Base-by-base conservation (phyloP, 2,797 vertebrate genomes). In the Hirundo rustica region DNA sequence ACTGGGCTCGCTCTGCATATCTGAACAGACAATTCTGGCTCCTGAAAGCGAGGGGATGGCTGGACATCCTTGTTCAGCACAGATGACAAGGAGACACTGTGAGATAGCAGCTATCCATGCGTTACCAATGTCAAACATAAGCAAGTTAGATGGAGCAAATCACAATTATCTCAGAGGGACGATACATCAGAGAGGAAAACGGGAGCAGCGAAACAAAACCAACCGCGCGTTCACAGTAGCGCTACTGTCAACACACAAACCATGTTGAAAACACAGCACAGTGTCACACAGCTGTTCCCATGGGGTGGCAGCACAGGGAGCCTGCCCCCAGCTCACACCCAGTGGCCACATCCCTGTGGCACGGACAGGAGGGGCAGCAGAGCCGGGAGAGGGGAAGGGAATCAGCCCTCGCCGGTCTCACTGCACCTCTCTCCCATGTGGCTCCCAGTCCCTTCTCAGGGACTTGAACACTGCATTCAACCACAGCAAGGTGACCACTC, bases 271-370 rank as follows among this genome's bases (percentile, higher is more conserved):
- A 57, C 6, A 58, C 42, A 84, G 42, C 82, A 76, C n/a, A 51
- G 64, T 19, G 42, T 32, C 91, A 60, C 30, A 8, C 1, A 4
- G 66, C 7, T 6, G 5, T 12, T 92, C 54, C 80, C 21, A 3
- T 4, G 45, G 48, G n/a, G 42, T 40, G 23, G n/a, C 1, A 9
- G 71, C 83, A 67, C 3, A 5, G 0, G 0, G 74, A 87, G 89
- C 54, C 77, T 81, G 85, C 58, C 78, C 92, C n/a, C 5, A 2
- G 25, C 45, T 75, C 40, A 25, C 58, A n/a, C 50, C 18, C 57
- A 64, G 48, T 7, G 60, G 34, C 53, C 26, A 21, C 8, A n/a
- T 23, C 48, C 27, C 54, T 26, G 20, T 3, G 45, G 81, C 4
- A 17, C 5, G 2, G 21, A 75, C 32, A 66, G 40, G 22, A 74